Percentiles rank a stretch among this genome's conserved stretches.
These are phyloP conservation scores for Lindbergichthys nudifrons DNA, from an alignment of 2,797 vertebrate genomes.

Conservation along the genomic window DNA sequence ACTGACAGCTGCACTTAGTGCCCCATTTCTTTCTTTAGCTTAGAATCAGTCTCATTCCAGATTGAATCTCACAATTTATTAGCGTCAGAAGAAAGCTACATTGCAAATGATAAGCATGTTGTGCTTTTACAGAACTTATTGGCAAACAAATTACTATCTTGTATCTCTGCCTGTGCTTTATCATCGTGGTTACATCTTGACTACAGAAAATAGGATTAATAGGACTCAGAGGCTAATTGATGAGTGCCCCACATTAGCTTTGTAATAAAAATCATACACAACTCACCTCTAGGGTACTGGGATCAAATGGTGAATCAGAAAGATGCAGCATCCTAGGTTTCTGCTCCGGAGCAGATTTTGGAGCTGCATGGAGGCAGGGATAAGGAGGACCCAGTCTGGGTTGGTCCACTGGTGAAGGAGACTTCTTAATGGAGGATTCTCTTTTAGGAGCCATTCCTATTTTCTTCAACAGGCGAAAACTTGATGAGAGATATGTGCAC, in stretches of 20 bases:
- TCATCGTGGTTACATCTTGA: background rate
- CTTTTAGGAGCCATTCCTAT: constrained; percentile 82
- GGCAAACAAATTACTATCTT: background rate
- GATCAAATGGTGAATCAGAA: constrained; percentile 84
- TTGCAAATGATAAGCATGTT: background rate
- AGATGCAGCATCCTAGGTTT: constrained; percentile 84
- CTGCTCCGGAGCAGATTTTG: constrained; percentile 76
- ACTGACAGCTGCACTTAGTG: constrained; percentile 57
- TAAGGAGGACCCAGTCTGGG: constrained; percentile 84
- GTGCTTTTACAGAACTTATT: constrained; percentile 2
- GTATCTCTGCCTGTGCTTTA: background rate
- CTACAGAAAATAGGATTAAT: background rate
- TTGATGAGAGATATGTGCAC: constrained; percentile 24
- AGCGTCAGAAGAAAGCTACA: constrained; percentile 3
- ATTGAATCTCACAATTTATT: constrained; percentile 15
- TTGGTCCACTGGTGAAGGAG: constrained; percentile 74
- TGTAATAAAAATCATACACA: constrained; percentile 16
- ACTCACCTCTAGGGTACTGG: constrained; percentile 86
- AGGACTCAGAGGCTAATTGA: background rate
- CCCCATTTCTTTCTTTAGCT: constrained; percentile 73
- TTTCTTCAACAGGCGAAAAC: constrained; percentile 2
- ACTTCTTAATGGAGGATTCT: constrained; percentile 85
- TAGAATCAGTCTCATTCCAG: constrained; percentile 43
- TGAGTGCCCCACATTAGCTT: constrained; percentile 62
- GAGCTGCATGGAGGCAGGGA: constrained; percentile 71